These are phyloP conservation scores for Chrysomela aeneicollis DNA, from an alignment of 2,888 invertebrate species.

Conservation along the genomic window DNA sequence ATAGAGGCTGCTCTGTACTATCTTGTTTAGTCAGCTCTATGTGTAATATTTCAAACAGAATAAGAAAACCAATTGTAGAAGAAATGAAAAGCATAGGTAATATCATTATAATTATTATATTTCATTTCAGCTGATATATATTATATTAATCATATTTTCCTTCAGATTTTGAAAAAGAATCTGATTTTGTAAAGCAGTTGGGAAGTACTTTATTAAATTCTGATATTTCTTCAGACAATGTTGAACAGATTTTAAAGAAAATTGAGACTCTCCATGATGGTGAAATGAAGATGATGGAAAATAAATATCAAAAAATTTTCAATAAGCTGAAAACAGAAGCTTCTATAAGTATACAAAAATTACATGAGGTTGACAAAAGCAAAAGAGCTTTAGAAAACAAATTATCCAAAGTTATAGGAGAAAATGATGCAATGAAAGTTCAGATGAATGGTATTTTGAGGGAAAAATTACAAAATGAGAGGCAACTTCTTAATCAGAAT, in stretches of 20 bases:
- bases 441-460: slow-evolving; percentile 27
- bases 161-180: slow-evolving; percentile 38
- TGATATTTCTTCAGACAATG: slow-evolving; percentile 27
- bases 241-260: slow-evolving; percentile 30
- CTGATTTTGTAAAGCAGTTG: slow-evolving; percentile 40
- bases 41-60: slow-evolving; percentile 22
- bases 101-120: slow-evolving; percentile 9
- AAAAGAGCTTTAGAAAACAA: slow-evolving; percentile 38
- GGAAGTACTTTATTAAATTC: slow-evolving; percentile 30
- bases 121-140: neutral
- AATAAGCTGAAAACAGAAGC: slow-evolving; percentile 39
- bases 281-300: slow-evolving; percentile 37
- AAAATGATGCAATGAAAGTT: slow-evolving; percentile 36
- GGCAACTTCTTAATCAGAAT: neutral
- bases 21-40: slow-evolving; percentile 33
- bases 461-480: slow-evolving; percentile 23
- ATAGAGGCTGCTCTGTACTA: slow-evolving; percentile 31
- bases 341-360: slow-evolving; percentile 29
- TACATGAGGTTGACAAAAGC: slow-evolving; percentile 33
- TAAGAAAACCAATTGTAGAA: slow-evolving; percentile 6
- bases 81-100: slow-evolving; percentile 20
- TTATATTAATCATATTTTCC: slow-evolving; percentile 19
- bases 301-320: slow-evolving; percentile 33
- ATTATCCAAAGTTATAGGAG: slow-evolving; percentile 31
- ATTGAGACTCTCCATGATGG: slow-evolving; percentile 37